phyloP scores from a whole-genome alignment of 1,140 invertebrate genomes.

The Drosophila pandora region DNA sequence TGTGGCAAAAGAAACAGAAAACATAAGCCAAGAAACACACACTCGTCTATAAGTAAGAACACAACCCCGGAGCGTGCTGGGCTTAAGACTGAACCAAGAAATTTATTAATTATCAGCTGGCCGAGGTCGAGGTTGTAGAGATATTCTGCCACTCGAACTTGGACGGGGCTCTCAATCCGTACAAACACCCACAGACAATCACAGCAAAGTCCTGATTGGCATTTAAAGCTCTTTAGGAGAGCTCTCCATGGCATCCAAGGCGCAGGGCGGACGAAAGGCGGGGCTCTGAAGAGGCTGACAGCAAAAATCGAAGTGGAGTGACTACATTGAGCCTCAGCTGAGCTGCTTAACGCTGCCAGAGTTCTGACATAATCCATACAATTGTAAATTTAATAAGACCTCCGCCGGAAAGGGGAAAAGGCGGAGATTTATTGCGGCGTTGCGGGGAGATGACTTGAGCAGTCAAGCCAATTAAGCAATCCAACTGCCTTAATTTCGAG shows the following conservation, averaged over 20 bases:
- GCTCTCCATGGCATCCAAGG: slow-evolving; percentile 42
- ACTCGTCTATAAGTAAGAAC: slow-evolving; percentile 20
- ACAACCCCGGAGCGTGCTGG: slow-evolving; percentile 7
- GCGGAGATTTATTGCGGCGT: slow-evolving; percentile 24
- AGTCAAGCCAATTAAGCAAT: slow-evolving; percentile 65
- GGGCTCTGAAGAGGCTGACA: slow-evolving; percentile 38
- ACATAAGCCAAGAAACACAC: slow-evolving; percentile 17
- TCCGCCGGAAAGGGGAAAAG: slow-evolving; percentile 16
- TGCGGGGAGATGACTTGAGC: slow-evolving; percentile 26
- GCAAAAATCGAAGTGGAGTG: slow-evolving; percentile 78
- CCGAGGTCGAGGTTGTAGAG: slow-evolving; percentile 36
- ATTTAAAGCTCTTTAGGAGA: slow-evolving; percentile 78
- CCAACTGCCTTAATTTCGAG: slow-evolving; percentile 14
- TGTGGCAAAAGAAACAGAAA: slow-evolving; percentile 6
- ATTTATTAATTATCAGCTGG: slow-evolving; percentile 76
- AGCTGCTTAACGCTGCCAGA: slow-evolving; percentile 74
- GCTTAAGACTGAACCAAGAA: slow-evolving; percentile 52
- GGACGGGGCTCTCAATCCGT: slow-evolving; percentile 5
- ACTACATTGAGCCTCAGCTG: slow-evolving; percentile 75
- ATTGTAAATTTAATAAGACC: slow-evolving; percentile 80
- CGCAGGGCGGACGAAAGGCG: slow-evolving; percentile 3
- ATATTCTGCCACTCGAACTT: slow-evolving; percentile 1
- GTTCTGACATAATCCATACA: slow-evolving; percentile 78
- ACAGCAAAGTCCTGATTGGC: slow-evolving; percentile 71
- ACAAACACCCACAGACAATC: slow-evolving; percentile 45